These are phyloP conservation scores for Artemia sp. DNA, from an alignment of 2,888 invertebrate genomes.

Conservation along the genomic window DNA sequence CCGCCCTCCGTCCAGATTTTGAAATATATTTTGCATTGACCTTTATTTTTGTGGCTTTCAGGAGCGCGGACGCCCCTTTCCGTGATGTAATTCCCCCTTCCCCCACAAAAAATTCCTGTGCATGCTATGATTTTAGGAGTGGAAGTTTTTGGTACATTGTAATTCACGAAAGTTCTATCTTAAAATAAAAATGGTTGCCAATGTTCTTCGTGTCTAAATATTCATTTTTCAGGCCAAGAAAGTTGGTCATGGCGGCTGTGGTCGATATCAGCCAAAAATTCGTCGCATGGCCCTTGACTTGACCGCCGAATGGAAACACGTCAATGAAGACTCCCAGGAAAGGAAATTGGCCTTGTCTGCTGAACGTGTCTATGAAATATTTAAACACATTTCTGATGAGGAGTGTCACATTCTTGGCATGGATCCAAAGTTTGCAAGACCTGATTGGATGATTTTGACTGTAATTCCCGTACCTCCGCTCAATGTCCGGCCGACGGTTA, in stretches of 20 bases:
- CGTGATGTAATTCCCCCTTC: no score
- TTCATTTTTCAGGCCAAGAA: conserved; percentile 35
- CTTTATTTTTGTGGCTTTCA: no score
- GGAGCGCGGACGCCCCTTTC: no score
- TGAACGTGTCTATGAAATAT: conserved; percentile 90
- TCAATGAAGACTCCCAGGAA: conserved; percentile 95
- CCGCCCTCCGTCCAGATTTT: no score
- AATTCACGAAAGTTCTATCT: no score
- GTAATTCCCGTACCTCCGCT: conserved; percentile 93
- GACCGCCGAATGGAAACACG: conserved; percentile 94
- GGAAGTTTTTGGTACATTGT: no score
- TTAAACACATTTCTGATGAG: conserved; percentile 88
- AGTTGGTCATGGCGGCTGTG: conserved; percentile 84
- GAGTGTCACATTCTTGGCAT: conserved; percentile 83
- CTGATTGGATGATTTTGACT: conserved; percentile 99
- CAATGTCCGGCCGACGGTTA: conserved; percentile 88
- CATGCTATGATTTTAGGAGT: no score
- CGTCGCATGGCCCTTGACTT: conserved; percentile 76
- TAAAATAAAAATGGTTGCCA: no score
- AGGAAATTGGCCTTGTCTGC: conserved; percentile 83
- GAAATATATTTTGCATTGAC: no score
- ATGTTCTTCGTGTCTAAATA: no score
- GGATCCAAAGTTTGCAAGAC: conserved; percentile 92
- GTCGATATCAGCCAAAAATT: conserved; percentile 89
- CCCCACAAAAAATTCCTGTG: no score